Conservation (phyloP, 2,113 vertebrate species). For the Oreochromis spilurus region DNA sequence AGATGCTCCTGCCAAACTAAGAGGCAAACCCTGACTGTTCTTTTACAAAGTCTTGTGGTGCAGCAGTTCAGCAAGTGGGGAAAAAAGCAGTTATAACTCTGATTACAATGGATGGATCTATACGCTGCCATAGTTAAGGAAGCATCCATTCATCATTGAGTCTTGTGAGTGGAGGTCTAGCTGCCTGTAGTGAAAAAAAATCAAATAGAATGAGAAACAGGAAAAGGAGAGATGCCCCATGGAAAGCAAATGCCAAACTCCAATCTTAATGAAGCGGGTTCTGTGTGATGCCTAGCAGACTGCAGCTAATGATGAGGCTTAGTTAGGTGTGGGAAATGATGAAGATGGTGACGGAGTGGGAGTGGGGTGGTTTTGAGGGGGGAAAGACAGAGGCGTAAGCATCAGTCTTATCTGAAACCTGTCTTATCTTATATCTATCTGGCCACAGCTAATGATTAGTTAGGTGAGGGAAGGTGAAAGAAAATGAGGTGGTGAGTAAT, state of each 20-base stretch:
- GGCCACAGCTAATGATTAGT: slow-evolving; percentile 19
- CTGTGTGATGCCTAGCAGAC: slow-evolving; percentile 36
- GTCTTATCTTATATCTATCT: slow-evolving; percentile 16
- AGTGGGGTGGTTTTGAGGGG: neutral
- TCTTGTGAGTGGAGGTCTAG: neutral
- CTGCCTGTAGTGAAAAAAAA: neutral
- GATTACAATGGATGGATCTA: neutral
- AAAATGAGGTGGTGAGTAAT: neutral
- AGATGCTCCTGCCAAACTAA: neutral
- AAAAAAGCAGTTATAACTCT: neutral
- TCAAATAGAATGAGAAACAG: neutral
- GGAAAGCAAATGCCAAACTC: slow-evolving; percentile 34
- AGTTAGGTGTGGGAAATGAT: slow-evolving; percentile 9
- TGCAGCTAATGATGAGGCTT: slow-evolving; percentile 48
- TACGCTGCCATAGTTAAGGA: neutral
- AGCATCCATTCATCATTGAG: slow-evolving; percentile 4
- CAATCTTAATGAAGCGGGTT: slow-evolving; percentile 23
- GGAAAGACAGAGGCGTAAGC: neutral
- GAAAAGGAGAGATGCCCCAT: neutral
- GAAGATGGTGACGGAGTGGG: neutral
- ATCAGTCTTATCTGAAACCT: slow-evolving; percentile 20
- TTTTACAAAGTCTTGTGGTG: neutral
- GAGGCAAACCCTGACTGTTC: neutral
- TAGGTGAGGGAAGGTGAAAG: neutral
- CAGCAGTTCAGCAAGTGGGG: neutral